These are phyloP conservation scores for Yponomeuta sedellus DNA, from an alignment of 2,888 invertebrate species.

Conservation along the genomic window DNA sequence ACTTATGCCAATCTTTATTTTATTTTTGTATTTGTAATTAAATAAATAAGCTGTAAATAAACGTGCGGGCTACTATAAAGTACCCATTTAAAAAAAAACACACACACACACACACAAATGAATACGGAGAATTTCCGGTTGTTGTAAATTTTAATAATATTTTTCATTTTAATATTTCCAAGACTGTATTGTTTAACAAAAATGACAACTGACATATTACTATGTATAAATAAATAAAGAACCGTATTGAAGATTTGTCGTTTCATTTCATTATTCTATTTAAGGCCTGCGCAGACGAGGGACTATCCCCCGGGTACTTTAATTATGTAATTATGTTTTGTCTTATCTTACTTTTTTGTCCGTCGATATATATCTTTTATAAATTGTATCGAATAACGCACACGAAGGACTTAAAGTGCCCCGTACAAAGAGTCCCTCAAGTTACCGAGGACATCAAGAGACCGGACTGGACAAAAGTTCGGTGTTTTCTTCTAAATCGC, in stretches of 20 bases:
- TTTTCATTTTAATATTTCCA: slow-evolving; percentile 63
- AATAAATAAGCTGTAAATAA: slow-evolving; percentile 21
- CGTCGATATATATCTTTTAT: too few relatives aligned
- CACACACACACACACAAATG: too few relatives aligned
- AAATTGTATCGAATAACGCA: too few relatives aligned
- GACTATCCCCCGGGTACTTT: too few relatives aligned
- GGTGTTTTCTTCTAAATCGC: too few relatives aligned
- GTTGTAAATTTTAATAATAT: slow-evolving; percentile 55
- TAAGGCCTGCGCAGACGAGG: too few relatives aligned
- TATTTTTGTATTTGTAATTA: slow-evolving; percentile 7
- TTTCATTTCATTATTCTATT: slow-evolving; percentile 40
- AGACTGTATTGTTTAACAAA: slow-evolving; percentile 68
- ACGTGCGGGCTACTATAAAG: slow-evolving; percentile 27
- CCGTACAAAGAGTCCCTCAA: too few relatives aligned
- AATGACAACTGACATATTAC: slow-evolving; percentile 64
- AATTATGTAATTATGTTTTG: too few relatives aligned
- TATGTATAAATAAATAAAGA: slow-evolving; percentile 71
- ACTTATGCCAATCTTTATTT: slow-evolving; percentile 29
- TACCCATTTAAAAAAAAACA: slow-evolving; percentile 32
- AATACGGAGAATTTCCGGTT: slow-evolving; percentile 37
- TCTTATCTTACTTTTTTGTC: too few relatives aligned
- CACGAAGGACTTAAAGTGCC: too few relatives aligned
- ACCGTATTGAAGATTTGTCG: slow-evolving; percentile 51
- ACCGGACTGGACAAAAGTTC: too few relatives aligned
- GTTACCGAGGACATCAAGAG: too few relatives aligned